phyloP scores from a whole-genome alignment of 2,888 invertebrate genomes.

The Loripinus fragilis region DNA sequence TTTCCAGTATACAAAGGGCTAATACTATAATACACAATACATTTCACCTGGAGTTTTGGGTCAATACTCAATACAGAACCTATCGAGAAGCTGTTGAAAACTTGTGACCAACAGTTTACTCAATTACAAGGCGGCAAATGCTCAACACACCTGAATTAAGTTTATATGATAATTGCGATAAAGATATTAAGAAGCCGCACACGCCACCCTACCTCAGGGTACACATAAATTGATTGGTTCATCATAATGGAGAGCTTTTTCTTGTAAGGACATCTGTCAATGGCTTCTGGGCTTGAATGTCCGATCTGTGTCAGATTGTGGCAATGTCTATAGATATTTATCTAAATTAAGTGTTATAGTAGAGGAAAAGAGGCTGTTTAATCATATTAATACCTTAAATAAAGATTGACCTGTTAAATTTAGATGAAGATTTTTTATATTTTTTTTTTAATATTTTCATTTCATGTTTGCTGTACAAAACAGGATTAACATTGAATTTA shows the following conservation, averaged over 20 bases:
- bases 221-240: background rate
- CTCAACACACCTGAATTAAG: background rate
- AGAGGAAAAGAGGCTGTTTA: background rate
- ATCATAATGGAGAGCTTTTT: background rate
- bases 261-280: constrained; percentile 15
- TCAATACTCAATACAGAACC: too few relatives aligned
- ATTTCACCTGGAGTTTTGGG: too few relatives aligned
- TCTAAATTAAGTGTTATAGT: constrained; percentile 3
- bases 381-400: background rate
- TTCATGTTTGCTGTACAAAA: too few relatives aligned
- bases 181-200: background rate
- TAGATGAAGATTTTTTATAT: background rate
- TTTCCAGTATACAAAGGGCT: too few relatives aligned
- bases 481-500: too few relatives aligned
- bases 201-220: background rate
- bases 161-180: constrained; percentile 2
- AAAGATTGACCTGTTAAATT: too few relatives aligned
- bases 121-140: too few relatives aligned
- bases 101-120: too few relatives aligned
- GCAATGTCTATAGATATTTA: constrained; percentile 3
- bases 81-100: too few relatives aligned
- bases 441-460: too few relatives aligned
- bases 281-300: constrained; percentile 6
- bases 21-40: too few relatives aligned
- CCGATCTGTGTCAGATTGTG: constrained; percentile 3